Evolutionary conservation across 1,140 invertebrate genomes (phyloP).

Genomic region (Chlorops oryzae): DNA sequence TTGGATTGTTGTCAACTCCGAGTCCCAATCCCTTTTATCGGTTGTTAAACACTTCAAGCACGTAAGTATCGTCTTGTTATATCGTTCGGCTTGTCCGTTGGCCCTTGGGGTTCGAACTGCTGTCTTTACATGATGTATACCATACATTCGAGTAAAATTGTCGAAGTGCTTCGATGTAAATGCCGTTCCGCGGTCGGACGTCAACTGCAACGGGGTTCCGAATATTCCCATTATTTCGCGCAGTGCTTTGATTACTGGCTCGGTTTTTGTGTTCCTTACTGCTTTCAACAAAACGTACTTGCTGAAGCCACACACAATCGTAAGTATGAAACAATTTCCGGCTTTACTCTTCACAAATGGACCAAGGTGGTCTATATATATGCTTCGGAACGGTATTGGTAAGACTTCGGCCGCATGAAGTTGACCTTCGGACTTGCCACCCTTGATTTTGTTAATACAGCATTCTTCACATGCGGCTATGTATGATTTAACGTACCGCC

Average conservation of each 20-base stretch:
- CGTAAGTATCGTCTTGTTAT: conserved; percentile 15
- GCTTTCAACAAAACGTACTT: conserved; percentile 9
- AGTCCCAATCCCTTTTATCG: not conserved
- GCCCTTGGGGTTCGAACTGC: conserved; percentile 32
- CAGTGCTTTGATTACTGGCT: conserved; percentile 11
- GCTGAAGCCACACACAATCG: conserved; percentile 39
- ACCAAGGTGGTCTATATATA: conserved; percentile 35
- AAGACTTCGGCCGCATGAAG: conserved; percentile 29
- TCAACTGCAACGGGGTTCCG: not conserved
- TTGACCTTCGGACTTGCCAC: conserved; percentile 19
- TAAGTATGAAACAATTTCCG: conserved; percentile 47
- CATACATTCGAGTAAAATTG: conserved; percentile 9
- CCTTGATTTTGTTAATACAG: not conserved
- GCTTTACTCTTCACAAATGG: conserved; percentile 28
- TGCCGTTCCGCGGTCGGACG: not conserved
- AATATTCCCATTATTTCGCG: conserved; percentile 1
- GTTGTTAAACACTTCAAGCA: not conserved
- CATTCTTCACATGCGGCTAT: conserved; percentile 28
- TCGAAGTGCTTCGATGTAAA: conserved; percentile 11
- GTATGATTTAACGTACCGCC: conserved; percentile 13
- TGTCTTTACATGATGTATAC: conserved; percentile 31
- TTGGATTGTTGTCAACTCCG: not conserved
- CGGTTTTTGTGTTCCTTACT: conserved; percentile 16
- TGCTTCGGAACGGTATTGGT: conserved; percentile 23
- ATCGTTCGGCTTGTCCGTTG: conserved; percentile 24